Base-by-base conservation (phyloP, 2,113 vertebrate species). In the Pagrus major region DNA sequence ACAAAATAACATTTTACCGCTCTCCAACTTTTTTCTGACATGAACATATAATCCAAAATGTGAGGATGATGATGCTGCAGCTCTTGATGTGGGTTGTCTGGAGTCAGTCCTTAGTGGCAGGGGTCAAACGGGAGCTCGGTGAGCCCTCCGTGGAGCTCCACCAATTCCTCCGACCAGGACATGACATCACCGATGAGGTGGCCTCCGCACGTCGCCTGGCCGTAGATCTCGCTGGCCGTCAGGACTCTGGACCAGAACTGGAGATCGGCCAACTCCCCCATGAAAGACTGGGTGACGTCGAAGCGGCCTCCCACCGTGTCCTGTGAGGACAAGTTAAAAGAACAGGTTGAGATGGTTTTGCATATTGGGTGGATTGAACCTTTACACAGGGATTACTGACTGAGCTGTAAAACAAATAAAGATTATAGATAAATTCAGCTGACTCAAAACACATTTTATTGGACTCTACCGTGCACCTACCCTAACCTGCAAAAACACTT, bases 221-320 rank as follows among this genome's bases (percentile, higher is more conserved):
- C 88, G 86, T 93, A 69, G 80, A 96, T 91, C 88, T 96, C 95
- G 3, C 54, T 70, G 33, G 95, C 71, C 0, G 93, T 90, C 78
- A 96, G 89, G 49, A 96, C 92, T 39, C 93, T 86, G 64, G 95
- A 95, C 96, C 96, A 96, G 88, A 96, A 87, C 85, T 96, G 93
- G 60, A 96, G 88, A 25, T 96, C 95, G 0, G 96, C 92, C 72
- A 96, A 76, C 65, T 95, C 93, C 9, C 96, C 96, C 69, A 94
- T 92, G 66, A 96, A 96, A 58, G 96, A 95, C 89, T 96, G 95
- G 4, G 94, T 94, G 68, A 95, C 94, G 42, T 96, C 96, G 44
- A 96, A 96, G 18, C 91, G 93, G 2, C 95, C 95, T 0, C 95
- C 95, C 71, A 95, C 70, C 0, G 94, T 94, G 88, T 96, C 96